These are phyloP conservation scores for Orius insidiosus DNA, from an alignment of 1,140 invertebrate genomes.

Conservation along the genomic window DNA sequence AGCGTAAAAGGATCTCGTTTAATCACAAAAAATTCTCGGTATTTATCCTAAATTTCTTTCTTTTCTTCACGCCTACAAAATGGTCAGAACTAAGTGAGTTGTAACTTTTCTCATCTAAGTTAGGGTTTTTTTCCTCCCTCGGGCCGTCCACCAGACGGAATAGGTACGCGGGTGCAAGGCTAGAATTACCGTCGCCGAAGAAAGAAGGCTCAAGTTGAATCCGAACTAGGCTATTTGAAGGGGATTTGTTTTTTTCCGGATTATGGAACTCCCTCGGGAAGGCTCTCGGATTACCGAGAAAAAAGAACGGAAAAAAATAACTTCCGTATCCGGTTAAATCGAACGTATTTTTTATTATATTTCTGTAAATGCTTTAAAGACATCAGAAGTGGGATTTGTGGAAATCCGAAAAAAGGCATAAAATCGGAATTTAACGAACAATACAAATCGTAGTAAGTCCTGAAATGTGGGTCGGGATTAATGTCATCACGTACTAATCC, in stretches of 20 bases:
- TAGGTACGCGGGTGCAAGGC: neutral
- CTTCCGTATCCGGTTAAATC: neutral
- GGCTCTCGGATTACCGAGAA: neutral
- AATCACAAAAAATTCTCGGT: too few relatives aligned
- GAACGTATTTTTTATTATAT: neutral
- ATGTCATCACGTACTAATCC: too few relatives aligned
- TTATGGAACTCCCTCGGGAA: constrained; percentile 2
- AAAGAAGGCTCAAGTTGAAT: too few relatives aligned
- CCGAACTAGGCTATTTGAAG: constrained; percentile 2
- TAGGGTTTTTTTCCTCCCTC: constrained; percentile 3
- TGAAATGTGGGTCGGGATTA: too few relatives aligned
- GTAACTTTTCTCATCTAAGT: constrained; percentile 11
- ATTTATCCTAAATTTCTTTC: too few relatives aligned
- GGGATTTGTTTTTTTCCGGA: constrained; percentile 3
- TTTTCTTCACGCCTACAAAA: constrained; percentile 1
- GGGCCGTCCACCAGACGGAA: neutral
- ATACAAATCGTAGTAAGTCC: too few relatives aligned
- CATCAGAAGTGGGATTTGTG: too few relatives aligned
- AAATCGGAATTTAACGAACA: too few relatives aligned
- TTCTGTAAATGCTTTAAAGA: too few relatives aligned
- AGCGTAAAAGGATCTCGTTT: too few relatives aligned
- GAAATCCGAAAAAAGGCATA: too few relatives aligned
- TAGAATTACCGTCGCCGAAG: neutral
- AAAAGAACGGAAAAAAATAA: neutral
- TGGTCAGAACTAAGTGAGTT: constrained; percentile 5